Evolutionary conservation across 2,888 invertebrate species (phyloP), one percentile per base, ranked within the genome.

Genomic region (Leuctra nigra): DNA sequence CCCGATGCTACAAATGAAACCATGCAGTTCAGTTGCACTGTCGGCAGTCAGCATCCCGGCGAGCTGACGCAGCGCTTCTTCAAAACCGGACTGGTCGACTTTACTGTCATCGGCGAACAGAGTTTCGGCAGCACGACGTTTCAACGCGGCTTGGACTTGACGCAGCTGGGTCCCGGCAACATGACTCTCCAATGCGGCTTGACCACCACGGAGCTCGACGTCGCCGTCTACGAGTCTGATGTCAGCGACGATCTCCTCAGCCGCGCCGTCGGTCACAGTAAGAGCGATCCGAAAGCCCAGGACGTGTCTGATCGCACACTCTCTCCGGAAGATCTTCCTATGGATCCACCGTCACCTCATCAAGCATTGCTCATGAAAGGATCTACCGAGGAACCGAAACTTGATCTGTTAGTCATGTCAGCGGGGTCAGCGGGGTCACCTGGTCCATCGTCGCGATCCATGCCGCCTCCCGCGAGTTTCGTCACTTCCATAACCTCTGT

Each of bases 301-400:
- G 61, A 59, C 35, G 54, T 52, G 18, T 79, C 86, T 67, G 89
- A 89, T 68, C 83, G 88, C 66, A 90, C 90, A 1, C 90, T 91
- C 1, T 91, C 90, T 1, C 86, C 90, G 0, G 91, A 91, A 73
- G 91, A 91, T 67, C 73, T 91, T 53, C 91, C 91, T 0, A 73
- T 91, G 35, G 91, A 91, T 53, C 46, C 55, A 0, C 56, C 59
- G 1, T 38, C 23, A n/a, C 39, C 44, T 35, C 52, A 18, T 24
- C 53, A 38, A 35, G 38, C 57, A n/a, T 33, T 35, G 33, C 38
- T 4, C 1, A 38, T 14, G 2, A 47, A 29, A n/a, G 16, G 20
- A n/a, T 18, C 25, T 36, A 38, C 48, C 11, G 55, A 38, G 7
- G 33, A 20, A 1, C 20, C 36, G 1, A 20, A 25, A 1, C 47